Evolutionary conservation across 2,113 vertebrate species (phyloP), one percentile per base, ranked within the genome.

Genomic region (Romanogobio albipinnatus): DNA sequence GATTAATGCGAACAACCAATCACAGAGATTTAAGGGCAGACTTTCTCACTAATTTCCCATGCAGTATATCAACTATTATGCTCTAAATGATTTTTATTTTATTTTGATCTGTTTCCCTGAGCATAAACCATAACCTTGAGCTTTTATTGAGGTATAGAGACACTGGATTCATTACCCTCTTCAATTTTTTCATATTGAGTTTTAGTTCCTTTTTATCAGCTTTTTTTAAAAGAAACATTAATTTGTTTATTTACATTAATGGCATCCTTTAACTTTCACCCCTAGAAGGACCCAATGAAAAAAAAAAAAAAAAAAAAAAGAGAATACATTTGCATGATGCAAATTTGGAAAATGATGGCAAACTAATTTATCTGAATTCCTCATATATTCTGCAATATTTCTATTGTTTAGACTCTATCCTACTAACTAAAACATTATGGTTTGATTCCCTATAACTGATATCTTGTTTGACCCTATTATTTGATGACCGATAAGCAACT

Each of bases 1-100:
- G 82, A 84, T 59, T 78, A 76, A 80, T 76, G 76, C 80, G 76
- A 71, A 56, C 26, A 24, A 78, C 56, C 74, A 61, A 36, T 84
- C 43, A 64, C 58, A 79, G n/a, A 79, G 66, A 75, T 74, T 77
- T 79, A 33, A 86, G 45, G 81, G 15, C 76, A 83, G 45, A 71
- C 17, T 73, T 68, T 53, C 19, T 29, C 51, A 77, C 47, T 26
- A 3, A 14, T 77, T 24, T 47, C n/a, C 24, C 17, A 19, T 19
- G n/a, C 26, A 62, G 53, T 33, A 58, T 59, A 43, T 43, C n/a
- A 3, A 9, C n/a, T 43, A 5, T 26, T 4, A 61, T 45, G 47
- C 73, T 26, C 45, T 49, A 8, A 9, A 75, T 47, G 13, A 15
- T 49, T 74, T 3, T 79, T 58, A 13, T 78, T n/a, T 26, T 62